Conservation (phyloP, 2,888 invertebrate genomes). For the Hymenopus coronatus region DNA sequence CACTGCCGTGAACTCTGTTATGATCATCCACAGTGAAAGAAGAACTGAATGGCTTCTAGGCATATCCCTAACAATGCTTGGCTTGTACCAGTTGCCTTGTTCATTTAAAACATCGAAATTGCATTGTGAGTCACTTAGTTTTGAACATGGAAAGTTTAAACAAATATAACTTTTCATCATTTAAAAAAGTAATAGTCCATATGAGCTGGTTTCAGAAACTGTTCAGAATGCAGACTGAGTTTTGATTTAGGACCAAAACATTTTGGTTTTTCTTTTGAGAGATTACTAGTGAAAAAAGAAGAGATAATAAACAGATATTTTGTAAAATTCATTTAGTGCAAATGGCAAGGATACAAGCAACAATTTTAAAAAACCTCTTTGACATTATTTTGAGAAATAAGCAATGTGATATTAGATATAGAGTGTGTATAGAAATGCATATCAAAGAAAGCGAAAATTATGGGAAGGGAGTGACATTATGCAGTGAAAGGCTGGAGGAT, state of each 20-base stretch:
- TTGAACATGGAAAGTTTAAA: neutral
- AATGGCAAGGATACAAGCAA: no score
- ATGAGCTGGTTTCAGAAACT: neutral
- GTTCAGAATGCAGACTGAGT: neutral
- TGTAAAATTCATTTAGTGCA: neutral
- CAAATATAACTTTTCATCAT: neutral
- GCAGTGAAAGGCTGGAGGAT: no score
- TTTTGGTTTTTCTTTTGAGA: neutral
- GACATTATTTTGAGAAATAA: no score
- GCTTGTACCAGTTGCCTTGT: neutral
- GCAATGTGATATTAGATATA: no score
- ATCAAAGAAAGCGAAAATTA: no score
- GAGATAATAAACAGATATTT: neutral
- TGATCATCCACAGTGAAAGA: neutral
- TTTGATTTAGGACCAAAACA: neutral
- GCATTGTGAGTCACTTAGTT: neutral
- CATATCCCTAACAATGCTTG: neutral
- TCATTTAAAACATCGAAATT: neutral
- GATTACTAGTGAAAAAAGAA: neutral
- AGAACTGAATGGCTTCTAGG: neutral
- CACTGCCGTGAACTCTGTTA: slow-evolving; percentile 56
- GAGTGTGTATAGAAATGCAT: no score
- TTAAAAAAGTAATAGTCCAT: neutral
- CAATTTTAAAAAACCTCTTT: no score
- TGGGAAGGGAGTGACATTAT: no score